Percentiles rank a stretch among this genome's conserved stretches.
phyloP scores from a whole-genome alignment of 2,113 vertebrate species.

The Petroica traversi region DNA sequence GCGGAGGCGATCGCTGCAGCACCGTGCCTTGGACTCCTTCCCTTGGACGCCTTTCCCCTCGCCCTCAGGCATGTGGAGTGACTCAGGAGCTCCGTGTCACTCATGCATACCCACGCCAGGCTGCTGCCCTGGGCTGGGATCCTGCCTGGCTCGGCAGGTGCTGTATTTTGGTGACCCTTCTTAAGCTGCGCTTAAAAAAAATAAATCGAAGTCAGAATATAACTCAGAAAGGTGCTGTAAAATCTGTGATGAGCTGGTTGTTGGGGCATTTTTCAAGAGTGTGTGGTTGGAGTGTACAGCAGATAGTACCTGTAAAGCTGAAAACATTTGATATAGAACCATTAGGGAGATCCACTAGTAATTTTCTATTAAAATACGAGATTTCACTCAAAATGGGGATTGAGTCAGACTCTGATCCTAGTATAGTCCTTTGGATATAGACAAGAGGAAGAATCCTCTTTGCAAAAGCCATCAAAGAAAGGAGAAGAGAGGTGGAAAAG shows the following conservation, averaged over 20 bases:
- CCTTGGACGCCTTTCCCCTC: fast-evolving
- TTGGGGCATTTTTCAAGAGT: not conserved
- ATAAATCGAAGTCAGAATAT: not conserved
- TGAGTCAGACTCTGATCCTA: not conserved
- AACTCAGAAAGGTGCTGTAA: not conserved
- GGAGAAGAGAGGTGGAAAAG: not conserved
- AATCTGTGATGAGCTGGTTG: not conserved
- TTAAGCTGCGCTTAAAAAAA: fast-evolving
- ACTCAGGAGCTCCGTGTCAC: fast-evolving
- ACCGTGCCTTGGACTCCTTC: not conserved
- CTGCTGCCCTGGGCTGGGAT: not conserved
- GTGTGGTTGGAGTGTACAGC: not conserved
- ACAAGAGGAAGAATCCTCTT: not conserved
- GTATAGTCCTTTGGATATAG: not conserved
- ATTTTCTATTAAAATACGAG: not conserved
- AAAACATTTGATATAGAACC: not conserved
- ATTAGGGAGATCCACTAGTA: not conserved
- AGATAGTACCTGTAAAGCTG: not conserved
- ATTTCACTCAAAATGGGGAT: not conserved
- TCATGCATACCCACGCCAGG: fast-evolving
- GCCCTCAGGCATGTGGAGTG: fast-evolving
- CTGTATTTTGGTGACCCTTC: not conserved
- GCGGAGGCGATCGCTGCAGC: fast-evolving
- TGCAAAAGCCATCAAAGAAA: not conserved
- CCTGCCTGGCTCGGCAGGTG: not conserved